phyloP scores from a whole-genome alignment of 2,797 vertebrate genomes.

The Lagodon rhomboides region DNA sequence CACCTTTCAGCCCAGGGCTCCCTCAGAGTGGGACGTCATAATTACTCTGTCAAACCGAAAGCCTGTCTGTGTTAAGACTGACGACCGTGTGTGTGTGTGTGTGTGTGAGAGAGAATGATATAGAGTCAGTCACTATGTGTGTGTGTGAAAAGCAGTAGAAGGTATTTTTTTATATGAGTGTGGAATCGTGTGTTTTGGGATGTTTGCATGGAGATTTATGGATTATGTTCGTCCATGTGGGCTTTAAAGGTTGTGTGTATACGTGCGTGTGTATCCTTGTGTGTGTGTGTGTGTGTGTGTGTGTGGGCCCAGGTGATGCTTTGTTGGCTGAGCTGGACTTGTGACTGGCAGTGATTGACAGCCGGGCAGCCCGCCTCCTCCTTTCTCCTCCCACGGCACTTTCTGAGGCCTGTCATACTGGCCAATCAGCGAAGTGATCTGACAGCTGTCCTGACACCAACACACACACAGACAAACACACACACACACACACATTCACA shows the following conservation, averaged over 20 bases:
- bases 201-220: constrained; percentile 66
- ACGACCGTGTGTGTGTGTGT: constrained; percentile 41
- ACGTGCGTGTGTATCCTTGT: not conserved
- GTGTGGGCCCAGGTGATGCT: constrained; percentile 68
- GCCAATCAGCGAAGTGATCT: constrained; percentile 86
- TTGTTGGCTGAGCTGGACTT: constrained; percentile 67
- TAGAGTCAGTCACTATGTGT: constrained; percentile 14
- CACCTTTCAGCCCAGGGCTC: constrained; percentile 86
- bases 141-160: constrained; percentile 28
- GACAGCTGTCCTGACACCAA: constrained; percentile 78
- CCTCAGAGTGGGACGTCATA: constrained; percentile 90
- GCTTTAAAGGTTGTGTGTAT: constrained; percentile 48
- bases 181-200: constrained; percentile 31
- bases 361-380: constrained; percentile 86
- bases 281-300: constrained; percentile 33
- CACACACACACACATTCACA: constrained; percentile 23
- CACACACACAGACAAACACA: constrained; percentile 30
- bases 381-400: constrained; percentile 82
- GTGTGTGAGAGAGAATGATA: constrained; percentile 25
- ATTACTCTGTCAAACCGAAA: constrained; percentile 96
- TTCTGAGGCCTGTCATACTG: constrained; percentile 85
- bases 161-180: constrained; percentile 38
- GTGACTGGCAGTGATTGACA: constrained; percentile 89
- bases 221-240: constrained; percentile 58
- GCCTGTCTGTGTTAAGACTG: constrained; percentile 77